Evolutionary conservation across 53 echinoderm and acorn worm genomes (phyloP), one percentile per base, ranked within the genome.

Genomic region (Antedon mediterranea): DNA sequence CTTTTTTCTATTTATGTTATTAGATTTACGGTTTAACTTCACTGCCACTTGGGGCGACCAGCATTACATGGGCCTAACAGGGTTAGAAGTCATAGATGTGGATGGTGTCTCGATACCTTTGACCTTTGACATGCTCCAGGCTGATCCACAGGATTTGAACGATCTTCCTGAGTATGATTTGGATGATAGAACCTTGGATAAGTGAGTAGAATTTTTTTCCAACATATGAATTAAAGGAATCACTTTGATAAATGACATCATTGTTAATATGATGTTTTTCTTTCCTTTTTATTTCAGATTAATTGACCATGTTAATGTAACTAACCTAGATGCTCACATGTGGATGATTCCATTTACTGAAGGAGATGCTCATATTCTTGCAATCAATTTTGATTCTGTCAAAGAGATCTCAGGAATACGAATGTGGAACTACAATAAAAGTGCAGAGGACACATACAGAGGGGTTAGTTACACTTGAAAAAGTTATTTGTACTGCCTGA

Each of bases 391-490:
- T 71, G 85, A 84, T 28, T 79, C 78, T 72, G 80, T 82, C 32
- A 85, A 89, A 32, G 87, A 91, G 72, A 83, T 89, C 57, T 89
- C 91, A 0, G 94, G 94, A 28, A 71, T 94, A 41, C 82, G 94
- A 85, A 81, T 94, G 43, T 94, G 94, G 94, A 94, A 94, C 71
- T 94, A 94, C 71, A 94, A 94, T 73, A 94, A 94, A 70, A 86
- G 85, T 43, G 87, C 85, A 30, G 94, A 94, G 76, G 94, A 94
- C 70, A 94, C 94, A 0, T 94, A 94, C 29, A 85, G 94, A 89
- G 94, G 94, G 83, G 94, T 94, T 71, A 80, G 89, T 78, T 72
- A n/a, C n/a, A n/a, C n/a, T 37, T 37, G 37, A 37, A 37, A 37
- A n/a, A n/a, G n/a, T n/a, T n/a, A n/a, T n/a, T n/a, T n/a, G n/a